Conservation (phyloP, 2,797 vertebrate genomes). For the Gallirallus australis region DNA sequence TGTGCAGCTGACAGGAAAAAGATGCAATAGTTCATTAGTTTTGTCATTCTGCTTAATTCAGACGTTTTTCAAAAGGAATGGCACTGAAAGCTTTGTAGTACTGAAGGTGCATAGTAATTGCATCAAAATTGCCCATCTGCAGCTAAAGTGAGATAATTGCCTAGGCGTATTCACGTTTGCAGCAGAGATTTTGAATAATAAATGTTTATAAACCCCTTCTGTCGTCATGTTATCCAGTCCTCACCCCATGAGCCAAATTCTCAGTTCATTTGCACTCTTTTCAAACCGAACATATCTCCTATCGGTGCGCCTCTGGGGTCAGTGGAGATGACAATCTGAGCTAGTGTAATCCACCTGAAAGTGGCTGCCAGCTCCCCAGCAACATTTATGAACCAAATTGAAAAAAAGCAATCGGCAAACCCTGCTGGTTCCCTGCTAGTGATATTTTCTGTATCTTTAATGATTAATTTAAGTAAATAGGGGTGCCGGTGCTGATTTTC, state of each 20-base stretch:
- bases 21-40: slow-evolving; percentile 57
- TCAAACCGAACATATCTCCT: slow-evolving; percentile 38
- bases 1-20: slow-evolving; percentile 68
- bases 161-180: slow-evolving; percentile 45
- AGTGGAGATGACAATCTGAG: not conserved
- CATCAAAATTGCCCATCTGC: slow-evolving; percentile 71
- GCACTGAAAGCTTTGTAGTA: slow-evolving; percentile 64
- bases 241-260: slow-evolving; percentile 25
- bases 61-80: slow-evolving; percentile 56
- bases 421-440: not conserved
- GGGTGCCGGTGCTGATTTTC: not conserved
- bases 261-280: slow-evolving; percentile 47
- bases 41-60: slow-evolving; percentile 61
- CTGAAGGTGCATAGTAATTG: slow-evolving; percentile 70
- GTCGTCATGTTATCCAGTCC: slow-evolving; percentile 57
- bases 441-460: not conserved
- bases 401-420: not conserved
- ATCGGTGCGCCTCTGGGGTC: not conserved
- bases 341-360: slow-evolving; percentile 11
- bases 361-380: not conserved
- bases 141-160: slow-evolving; percentile 69
- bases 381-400: not conserved
- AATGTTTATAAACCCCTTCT: slow-evolving; percentile 66
- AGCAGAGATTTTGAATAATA: slow-evolving; percentile 71
- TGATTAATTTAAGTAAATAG: not conserved